Conservation (phyloP, 2,888 invertebrate genomes). For the Gasteruption jaculator region DNA sequence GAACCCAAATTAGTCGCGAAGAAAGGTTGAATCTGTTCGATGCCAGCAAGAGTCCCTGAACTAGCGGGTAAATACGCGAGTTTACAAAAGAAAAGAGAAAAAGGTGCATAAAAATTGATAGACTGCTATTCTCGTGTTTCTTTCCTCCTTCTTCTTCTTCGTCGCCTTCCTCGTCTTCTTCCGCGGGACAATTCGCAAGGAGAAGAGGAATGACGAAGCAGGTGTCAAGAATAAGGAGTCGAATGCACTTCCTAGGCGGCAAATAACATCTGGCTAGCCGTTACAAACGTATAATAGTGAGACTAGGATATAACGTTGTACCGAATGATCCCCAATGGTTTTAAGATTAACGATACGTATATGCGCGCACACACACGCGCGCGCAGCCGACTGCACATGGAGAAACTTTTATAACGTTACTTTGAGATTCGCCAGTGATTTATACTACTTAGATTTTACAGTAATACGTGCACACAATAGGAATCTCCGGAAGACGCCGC, state of each 20-base stretch:
- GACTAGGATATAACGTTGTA: conserved; percentile 28
- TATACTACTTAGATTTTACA: no score
- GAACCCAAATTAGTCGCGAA: no score
- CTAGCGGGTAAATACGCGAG: no score
- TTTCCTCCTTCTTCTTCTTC: conserved; percentile 1
- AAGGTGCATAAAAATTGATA: conserved; percentile 7
- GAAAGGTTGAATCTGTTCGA: no score
- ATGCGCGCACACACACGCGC: no score
- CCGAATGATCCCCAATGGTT: conserved; percentile 39
- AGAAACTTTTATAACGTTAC: no score
- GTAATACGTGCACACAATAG: no score
- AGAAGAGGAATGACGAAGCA: conserved; percentile 41
- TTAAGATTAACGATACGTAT: conserved; percentile 37
- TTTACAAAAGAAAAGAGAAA: conserved; percentile 18
- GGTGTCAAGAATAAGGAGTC: conserved; percentile 34
- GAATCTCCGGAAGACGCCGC: no score
- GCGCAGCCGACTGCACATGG: no score
- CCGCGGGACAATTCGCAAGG: conserved; percentile 2
- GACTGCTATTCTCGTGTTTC: conserved; percentile 14
- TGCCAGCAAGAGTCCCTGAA: no score
- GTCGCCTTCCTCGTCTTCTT: background rate
- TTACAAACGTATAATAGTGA: conserved; percentile 34
- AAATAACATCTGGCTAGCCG: conserved; percentile 41
- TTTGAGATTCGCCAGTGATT: no score
- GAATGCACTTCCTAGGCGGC: conserved; percentile 38